Conservation (phyloP, 2,888 invertebrate genomes). For the Coenonympha glycerion region DNA sequence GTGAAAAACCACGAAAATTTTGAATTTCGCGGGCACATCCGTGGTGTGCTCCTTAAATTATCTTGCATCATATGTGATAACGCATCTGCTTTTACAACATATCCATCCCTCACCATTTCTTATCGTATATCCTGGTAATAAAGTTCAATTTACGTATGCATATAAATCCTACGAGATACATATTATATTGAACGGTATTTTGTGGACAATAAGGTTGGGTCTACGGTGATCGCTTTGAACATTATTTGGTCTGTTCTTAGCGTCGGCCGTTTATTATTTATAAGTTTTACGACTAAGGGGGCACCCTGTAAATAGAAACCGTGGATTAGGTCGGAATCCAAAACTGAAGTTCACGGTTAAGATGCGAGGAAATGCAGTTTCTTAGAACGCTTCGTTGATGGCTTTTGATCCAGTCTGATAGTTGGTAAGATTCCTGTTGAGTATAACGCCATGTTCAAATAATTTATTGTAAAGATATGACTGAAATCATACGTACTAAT, state of each 20-base stretch:
- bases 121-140: background rate
- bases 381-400: too few species aligned
- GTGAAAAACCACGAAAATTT: too few species aligned
- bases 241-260: slow-evolving; percentile 1
- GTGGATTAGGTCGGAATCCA: slow-evolving; percentile 37
- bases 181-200: background rate
- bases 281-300: slow-evolving; percentile 46
- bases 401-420: too few species aligned
- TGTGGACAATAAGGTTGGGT: background rate
- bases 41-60: too few species aligned
- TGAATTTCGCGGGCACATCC: too few species aligned
- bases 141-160: background rate
- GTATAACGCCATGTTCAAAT: too few species aligned
- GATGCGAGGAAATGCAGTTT: slow-evolving; percentile 2
- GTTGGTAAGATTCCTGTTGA: too few species aligned
- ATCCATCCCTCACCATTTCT: background rate
- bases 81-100: slow-evolving; percentile 9
- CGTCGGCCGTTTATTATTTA: slow-evolving; percentile 43
- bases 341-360: slow-evolving; percentile 43
- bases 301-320: slow-evolving; percentile 36
- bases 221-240: background rate
- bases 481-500: too few species aligned
- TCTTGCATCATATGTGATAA: slow-evolving; percentile 22
- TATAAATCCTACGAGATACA: background rate
- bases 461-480: too few species aligned